These are phyloP conservation scores for Galerucella pusilla DNA, from an alignment of 2,888 invertebrate genomes.

Conservation along the genomic window DNA sequence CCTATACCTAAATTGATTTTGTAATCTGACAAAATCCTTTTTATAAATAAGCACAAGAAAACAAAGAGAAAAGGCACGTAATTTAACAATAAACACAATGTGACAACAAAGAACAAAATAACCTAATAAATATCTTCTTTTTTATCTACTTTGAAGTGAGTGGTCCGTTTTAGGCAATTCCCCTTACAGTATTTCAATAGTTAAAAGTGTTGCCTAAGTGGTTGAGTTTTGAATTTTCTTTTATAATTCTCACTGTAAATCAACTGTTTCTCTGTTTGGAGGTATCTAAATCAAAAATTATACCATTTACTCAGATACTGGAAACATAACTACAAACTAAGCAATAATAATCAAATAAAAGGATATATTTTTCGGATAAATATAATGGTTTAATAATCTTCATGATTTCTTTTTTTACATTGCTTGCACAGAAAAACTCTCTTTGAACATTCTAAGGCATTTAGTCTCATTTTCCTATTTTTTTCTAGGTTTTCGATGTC, in stretches of 20 bases:
- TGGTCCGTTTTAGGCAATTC: neutral
- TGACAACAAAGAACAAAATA: neutral
- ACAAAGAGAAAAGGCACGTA: neutral
- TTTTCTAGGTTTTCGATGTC: neutral
- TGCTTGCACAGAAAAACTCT: neutral
- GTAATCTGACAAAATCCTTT: neutral
- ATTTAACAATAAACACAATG: neutral
- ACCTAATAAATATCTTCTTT: constrained; percentile 5
- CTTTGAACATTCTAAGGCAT: neutral
- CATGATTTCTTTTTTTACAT: constrained; percentile 4
- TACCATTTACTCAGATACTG: too few relatives aligned
- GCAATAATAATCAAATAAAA: neutral
- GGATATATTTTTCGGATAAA: neutral
- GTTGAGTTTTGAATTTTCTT: neutral
- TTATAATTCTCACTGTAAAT: too few relatives aligned
- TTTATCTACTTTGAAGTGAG: neutral
- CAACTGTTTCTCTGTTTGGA: too few relatives aligned
- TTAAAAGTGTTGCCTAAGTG: neutral
- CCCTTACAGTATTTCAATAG: neutral
- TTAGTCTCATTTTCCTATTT: neutral
- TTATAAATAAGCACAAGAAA: neutral
- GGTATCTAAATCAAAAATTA: too few relatives aligned
- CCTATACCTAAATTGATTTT: neutral
- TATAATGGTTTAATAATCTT: neutral
- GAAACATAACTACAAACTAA: too few relatives aligned